A percentile compares a stretch with the other conserved stretches of the same genome.
Evolutionary conservation across 2,113 vertebrate species (phyloP).

Genomic region (Oncorhynchus masou): DNA sequence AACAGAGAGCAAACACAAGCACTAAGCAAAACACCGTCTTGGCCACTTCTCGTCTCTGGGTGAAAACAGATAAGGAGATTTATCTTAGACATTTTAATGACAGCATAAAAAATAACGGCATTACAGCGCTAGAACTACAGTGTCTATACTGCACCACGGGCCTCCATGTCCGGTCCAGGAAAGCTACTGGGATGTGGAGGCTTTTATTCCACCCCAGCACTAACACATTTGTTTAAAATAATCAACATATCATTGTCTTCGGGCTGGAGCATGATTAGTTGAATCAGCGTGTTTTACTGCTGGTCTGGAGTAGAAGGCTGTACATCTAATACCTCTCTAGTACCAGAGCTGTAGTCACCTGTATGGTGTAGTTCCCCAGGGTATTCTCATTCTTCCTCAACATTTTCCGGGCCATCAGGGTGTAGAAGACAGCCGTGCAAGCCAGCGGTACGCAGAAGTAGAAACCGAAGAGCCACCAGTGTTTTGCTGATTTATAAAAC

Average conservation of each 20-base stretch:
- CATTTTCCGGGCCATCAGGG: conserved; percentile 88
- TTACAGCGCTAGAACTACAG: not conserved
- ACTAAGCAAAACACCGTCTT: conserved; percentile 91
- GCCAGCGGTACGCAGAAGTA: conserved; percentile 90
- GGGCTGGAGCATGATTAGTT: too few species aligned
- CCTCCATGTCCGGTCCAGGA: too few species aligned
- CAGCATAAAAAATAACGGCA: not conserved
- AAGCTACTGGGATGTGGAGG: too few species aligned
- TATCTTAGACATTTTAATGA: conserved; percentile 1
- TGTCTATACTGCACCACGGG: not conserved
- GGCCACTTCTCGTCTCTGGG: conserved; percentile 86
- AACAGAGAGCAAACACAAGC: conserved; percentile 88
- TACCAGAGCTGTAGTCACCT: conserved; percentile 69
- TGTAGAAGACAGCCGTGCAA: conserved; percentile 86
- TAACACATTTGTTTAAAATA: too few species aligned
- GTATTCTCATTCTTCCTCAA: conserved; percentile 80
- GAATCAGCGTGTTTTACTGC: too few species aligned
- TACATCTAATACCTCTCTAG: too few species aligned
- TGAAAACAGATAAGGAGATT: conserved; percentile 20
- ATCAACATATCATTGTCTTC: too few species aligned
- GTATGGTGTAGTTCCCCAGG: conserved; percentile 84
- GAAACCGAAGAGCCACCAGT: conserved; percentile 94
- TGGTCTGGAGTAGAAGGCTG: too few species aligned
- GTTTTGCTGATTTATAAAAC: conserved; percentile 88
- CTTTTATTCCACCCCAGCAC: too few species aligned